Base-by-base conservation (phyloP, 2,888 invertebrate genomes). In the Villa cingulata region DNA sequence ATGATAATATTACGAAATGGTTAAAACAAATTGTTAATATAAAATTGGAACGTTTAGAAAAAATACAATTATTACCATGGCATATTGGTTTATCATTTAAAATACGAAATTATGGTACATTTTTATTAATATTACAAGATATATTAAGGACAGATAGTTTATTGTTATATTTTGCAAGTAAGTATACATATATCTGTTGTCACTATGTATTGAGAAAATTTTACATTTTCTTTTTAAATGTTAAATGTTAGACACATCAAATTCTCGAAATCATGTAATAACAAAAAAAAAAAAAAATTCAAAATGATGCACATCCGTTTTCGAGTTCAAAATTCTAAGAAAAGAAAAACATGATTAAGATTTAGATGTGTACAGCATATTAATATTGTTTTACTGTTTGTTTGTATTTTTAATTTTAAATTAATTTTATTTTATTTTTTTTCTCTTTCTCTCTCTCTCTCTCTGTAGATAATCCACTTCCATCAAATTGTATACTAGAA, bases 1-100 rank as follows among this genome's bases (percentile, higher is more conserved):
- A 72, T 14, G 74, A 75, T 53, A 71, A 75, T 56, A 73, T 74
- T 5, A 61, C 68, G 46, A 70, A 71, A 43, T 77, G 76, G 76
- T 55, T 76, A 45, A 69, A 70, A 38, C 70, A 70, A 52, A 65
- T 71, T 50, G 56, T 64, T 17, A 70, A 71, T 51, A 72, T 71
- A 54, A 69, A 72, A 1, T 64, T 70, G 50, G 69, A 73, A 56
- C 67, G 73, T 37, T 53, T 76, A 15, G 64, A 70, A 52, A 61
- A 60, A 3, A 63, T 75, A 43, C 68, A 70, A 20, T 60, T 73
- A n/a, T 53, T 77, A 48, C 73, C 75, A n/a, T 76, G 72, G 65
- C 72, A 75, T 54, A 68, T 74, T 53, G 76, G 76, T 1, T 53
- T 75, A 34, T 58, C 71, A 1, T 63, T 75, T n/a, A 62, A 63